Conservation (phyloP, 2,888 invertebrate genomes). For the Actias luna region DNA sequence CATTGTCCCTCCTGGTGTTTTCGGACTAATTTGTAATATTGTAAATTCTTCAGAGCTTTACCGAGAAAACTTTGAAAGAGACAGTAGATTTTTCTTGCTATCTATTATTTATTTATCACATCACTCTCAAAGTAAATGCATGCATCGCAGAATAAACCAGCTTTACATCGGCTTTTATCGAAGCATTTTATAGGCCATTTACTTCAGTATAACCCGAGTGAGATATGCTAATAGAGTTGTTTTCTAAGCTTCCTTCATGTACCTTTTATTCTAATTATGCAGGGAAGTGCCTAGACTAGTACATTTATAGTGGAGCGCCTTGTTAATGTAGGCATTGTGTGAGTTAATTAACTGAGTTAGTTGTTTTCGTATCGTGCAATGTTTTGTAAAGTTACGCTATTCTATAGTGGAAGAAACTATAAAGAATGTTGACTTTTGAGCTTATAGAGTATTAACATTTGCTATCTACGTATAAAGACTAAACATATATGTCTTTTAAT, state of each 20-base stretch:
- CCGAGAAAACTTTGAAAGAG: neutral
- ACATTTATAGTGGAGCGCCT: neutral
- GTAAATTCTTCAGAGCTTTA: neutral
- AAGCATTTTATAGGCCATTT: slow-evolving; percentile 57
- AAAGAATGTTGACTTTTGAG: neutral
- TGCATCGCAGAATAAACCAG: slow-evolving; percentile 1
- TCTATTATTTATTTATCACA: neutral
- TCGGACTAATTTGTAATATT: neutral
- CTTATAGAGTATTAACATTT: too few relatives aligned
- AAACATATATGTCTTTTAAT: too few relatives aligned
- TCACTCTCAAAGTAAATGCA: neutral
- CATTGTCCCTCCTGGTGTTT: neutral
- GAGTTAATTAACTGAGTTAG: slow-evolving; percentile 6
- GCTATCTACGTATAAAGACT: too few relatives aligned
- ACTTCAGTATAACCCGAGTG: slow-evolving; percentile 43
- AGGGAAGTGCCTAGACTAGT: slow-evolving; percentile 12
- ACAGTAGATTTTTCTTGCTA: neutral
- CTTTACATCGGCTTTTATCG: slow-evolving; percentile 47
- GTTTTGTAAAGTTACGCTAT: neutral
- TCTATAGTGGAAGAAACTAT: neutral
- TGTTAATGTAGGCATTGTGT: slow-evolving; percentile 7
- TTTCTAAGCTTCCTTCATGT: slow-evolving; percentile 39
- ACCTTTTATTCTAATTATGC: slow-evolving; percentile 48
- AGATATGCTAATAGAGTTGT: slow-evolving; percentile 61
- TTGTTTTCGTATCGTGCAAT: neutral